Base-by-base conservation (phyloP, 2,797 vertebrate species). In the Tangara arthus region DNA sequence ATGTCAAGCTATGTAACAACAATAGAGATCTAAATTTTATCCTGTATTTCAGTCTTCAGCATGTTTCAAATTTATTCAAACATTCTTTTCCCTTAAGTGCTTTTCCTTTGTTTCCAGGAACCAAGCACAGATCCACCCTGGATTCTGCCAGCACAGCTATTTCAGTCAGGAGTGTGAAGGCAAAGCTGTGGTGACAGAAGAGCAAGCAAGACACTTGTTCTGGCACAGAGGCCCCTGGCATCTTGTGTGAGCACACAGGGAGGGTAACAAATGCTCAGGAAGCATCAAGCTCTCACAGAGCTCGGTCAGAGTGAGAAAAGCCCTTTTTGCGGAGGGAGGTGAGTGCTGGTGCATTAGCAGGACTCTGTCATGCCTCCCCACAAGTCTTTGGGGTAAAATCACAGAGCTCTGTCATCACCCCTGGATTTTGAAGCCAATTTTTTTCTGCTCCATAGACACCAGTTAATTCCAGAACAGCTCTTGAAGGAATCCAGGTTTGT, bases 61-160 rank as follows among this genome's bases (percentile, higher is more conserved):
- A 2, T 26, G 11, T 76, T 78, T 78, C 47, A 88, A 88, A 93
- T 87, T 95, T 93, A 97, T 97, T 93, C 89, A 88, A 86, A 71
- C 35, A 52, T 66, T 86, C 63, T 72, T 52, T 81, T 91, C 79
- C 91, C 76, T 83, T 85, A 95, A 96, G 91, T 89, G 87, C 61
- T 91, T 83, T 95, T 90, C 69, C 35, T 96, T 94, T 95, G 91
- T 95, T 91, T 92, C 82, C 79, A 88, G 90, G 87, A 93, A 64
- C 84, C 49, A 57, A 71, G 93, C 85, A 65, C 61, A 75, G 57
- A 56, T 52, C 76, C 78, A 68, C 42, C 55, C 47, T 73, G 88
- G 52, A 60, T 91, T 94, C 82, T 95, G 88, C 90, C 88, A 94
- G 91, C 82, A 66, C 47, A 95, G 66, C 90, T 95, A 87, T 95